phyloP scores from a whole-genome alignment of 2,888 invertebrate species.

The Byasa hedistus region DNA sequence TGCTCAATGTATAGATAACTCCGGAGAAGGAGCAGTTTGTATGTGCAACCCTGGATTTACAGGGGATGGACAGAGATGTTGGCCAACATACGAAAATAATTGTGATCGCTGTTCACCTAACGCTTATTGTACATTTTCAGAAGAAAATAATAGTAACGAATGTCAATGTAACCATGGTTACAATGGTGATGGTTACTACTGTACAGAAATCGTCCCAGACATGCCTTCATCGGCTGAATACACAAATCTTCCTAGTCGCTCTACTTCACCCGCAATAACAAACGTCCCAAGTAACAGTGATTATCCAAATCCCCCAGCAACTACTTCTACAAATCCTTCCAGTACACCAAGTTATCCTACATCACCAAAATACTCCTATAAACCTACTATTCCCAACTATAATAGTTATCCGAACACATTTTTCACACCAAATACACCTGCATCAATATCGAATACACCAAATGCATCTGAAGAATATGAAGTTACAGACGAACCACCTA shows the following conservation, averaged over 20 bases:
- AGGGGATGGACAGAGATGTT: conserved; percentile 87
- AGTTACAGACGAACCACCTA: conserved; percentile 26
- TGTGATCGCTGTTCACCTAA: conserved; percentile 58
- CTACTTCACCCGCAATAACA: conserved; percentile 1
- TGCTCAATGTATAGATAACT: conserved; percentile 76
- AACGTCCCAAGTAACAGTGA: background rate
- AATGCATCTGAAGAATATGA: conserved; percentile 37
- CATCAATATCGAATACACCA: conserved; percentile 26
- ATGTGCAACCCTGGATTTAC: conserved; percentile 86
- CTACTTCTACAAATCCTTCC: conserved; percentile 27
- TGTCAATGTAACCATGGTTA: conserved; percentile 85
- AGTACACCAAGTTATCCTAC: conserved; percentile 7
- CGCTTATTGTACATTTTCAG: conserved; percentile 50
- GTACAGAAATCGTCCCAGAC: conserved; percentile 36
- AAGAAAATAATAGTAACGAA: conserved; percentile 45
- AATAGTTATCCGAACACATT: conserved; percentile 24
- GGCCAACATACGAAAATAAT: conserved; percentile 43
- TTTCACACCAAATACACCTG: conserved; percentile 17
- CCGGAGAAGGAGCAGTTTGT: conserved; percentile 71
- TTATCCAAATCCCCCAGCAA: conserved; percentile 7
- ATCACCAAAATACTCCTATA: conserved; percentile 27
- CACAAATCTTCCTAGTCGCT: background rate
- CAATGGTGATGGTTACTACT: conserved; percentile 83
- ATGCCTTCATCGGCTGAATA: conserved; percentile 5
- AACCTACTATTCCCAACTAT: conserved; percentile 30